These are phyloP conservation scores for Pseudomyrmex concolor DNA, from an alignment of 1,140 invertebrate species.

Conservation along the genomic window DNA sequence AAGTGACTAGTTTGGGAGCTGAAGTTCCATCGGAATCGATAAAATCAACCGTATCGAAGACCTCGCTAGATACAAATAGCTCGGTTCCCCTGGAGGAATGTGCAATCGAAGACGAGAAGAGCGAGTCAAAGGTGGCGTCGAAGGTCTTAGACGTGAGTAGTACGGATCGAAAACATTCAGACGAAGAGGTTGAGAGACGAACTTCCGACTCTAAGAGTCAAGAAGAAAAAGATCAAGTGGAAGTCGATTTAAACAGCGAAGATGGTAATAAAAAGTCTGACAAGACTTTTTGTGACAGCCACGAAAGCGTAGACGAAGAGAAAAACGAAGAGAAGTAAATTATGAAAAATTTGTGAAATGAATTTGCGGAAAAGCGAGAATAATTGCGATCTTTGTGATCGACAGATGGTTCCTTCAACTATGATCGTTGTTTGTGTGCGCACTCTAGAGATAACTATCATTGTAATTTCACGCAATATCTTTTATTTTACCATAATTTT, in stretches of 20 bases:
- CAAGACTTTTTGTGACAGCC: background rate
- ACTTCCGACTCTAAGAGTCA: background rate
- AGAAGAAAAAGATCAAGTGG: too few species aligned
- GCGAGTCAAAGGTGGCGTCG: constrained; percentile 1
- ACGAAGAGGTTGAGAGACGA: background rate
- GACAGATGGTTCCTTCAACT: constrained; percentile 20
- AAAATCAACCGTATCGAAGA: constrained; percentile 44
- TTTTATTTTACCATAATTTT: constrained; percentile 14
- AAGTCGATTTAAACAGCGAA: background rate
- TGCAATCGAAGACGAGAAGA: constrained; percentile 8
- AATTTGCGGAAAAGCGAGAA: background rate
- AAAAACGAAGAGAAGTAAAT: constrained; percentile 4
- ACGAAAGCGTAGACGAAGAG: background rate
- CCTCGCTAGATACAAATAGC: constrained; percentile 53
- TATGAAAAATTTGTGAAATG: background rate
- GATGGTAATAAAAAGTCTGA: constrained; percentile 4
- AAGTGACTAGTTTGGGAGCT: constrained; percentile 74
- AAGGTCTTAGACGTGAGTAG: background rate
- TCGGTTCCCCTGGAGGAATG: constrained; percentile 23
- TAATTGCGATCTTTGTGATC: background rate
- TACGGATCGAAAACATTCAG: background rate
- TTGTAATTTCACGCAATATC: background rate
- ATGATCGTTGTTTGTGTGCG: constrained; percentile 5
- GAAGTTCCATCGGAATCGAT: constrained; percentile 22
- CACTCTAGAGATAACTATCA: background rate